Evolutionary conservation across 1,140 invertebrate genomes (phyloP), one percentile per base, ranked within the genome.

Genomic region (Drosophila orosa): DNA sequence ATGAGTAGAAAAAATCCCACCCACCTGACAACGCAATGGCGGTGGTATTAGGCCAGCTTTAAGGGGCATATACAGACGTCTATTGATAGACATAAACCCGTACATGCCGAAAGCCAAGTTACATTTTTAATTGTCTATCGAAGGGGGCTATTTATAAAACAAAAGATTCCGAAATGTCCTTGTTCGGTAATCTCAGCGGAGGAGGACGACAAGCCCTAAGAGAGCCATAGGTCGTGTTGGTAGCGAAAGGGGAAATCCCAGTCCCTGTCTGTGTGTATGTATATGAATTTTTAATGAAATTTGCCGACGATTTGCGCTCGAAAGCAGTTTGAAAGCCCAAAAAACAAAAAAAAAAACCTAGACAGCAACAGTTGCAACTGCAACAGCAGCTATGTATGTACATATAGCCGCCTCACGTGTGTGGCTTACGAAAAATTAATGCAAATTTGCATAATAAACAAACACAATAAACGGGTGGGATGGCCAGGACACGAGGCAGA

Each of bases 361-460:
- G 48, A 27, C 74, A 77, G 48, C 72, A 60, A 61, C 68, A 73
- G 57, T 66, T 75, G 57, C 66, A 62, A 35, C 50, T 55, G 62
- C 74, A 61, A 33, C 65, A 68, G 37, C 10, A 35, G 62, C 56
- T 13, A n/a, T n/a, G n/a, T n/a, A n/a, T n/a, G n/a, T n/a, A 22
- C 29, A 33, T 35, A 24, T n/a, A 54, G 42, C 33, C 25, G 33
- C 27, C 40, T 77, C 83, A 87, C 83, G 72, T 87, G 83, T 89
- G 55, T 27, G 50, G 54, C 73, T 58, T 54, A 62, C 74, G 54
- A 74, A 67, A 78, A 89, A 83, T 89, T 89, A 89, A 89, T 89
- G 72, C 60, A 77, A 80, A 89, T 89, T 89, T 89, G 66, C 84
- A 80, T 89, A 87, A 83, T 87, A 89, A 89, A 86, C 78, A 87